Evolutionary conservation across 1,140 invertebrate species (phyloP).

Genomic region (Pantala flavescens): DNA sequence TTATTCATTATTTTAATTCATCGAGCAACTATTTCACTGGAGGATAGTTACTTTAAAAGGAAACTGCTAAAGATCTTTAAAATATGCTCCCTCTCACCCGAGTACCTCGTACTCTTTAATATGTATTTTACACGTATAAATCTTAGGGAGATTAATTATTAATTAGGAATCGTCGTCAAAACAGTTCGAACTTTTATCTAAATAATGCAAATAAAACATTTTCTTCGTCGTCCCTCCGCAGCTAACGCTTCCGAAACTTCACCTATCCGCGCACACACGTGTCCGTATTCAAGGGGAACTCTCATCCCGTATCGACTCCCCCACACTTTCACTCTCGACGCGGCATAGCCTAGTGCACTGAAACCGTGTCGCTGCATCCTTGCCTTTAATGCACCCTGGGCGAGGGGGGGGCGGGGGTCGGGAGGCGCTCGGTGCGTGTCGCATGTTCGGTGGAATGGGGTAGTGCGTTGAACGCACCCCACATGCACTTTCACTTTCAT

Average conservation of each 20-base stretch:
- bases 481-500: conserved; percentile 5
- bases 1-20: no score
- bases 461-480: background rate
- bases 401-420: background rate
- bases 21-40: no score
- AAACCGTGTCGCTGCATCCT: background rate
- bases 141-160: no score
- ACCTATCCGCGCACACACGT: background rate
- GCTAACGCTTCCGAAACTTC: background rate
- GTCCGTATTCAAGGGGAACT: no score
- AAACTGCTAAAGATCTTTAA: no score
- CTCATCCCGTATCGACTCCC: background rate
- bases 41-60: no score
- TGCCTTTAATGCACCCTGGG: background rate
- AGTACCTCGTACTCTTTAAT: no score
- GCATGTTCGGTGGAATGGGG: background rate
- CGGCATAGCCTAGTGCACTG: background rate
- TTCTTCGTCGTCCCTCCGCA: background rate
- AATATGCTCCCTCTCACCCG: no score
- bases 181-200: no score
- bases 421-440: background rate
- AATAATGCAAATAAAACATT: no score
- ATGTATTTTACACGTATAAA: no score
- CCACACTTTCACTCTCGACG: background rate
- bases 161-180: no score